Evolutionary conservation across 2,888 invertebrate genomes (phyloP).

Genomic region (Melipona beecheii): DNA sequence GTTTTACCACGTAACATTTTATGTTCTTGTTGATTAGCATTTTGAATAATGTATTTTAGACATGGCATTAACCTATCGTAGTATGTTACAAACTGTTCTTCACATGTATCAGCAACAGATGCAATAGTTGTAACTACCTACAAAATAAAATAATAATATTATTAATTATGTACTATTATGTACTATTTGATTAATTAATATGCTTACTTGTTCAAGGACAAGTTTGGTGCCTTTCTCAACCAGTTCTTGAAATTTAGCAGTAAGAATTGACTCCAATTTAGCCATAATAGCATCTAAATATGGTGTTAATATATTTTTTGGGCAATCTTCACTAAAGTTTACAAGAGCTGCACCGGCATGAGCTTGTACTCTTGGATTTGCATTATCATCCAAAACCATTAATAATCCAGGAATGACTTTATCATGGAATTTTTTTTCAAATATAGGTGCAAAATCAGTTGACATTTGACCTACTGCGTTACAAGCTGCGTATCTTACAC

Average conservation of each 20-base stretch:
- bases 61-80: slow-evolving; percentile 97
- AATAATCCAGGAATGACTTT: slow-evolving; percentile 97
- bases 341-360: slow-evolving; percentile 97
- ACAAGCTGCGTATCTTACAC: slow-evolving; percentile 98
- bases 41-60: slow-evolving; percentile 98
- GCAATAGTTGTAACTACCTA: slow-evolving; percentile 98
- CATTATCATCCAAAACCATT: slow-evolving; percentile 94
- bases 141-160: slow-evolving; percentile 6
- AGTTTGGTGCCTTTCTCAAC: slow-evolving; percentile 97
- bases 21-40: slow-evolving; percentile 94
- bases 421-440: slow-evolving; percentile 99
- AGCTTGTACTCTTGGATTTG: slow-evolving; percentile 95
- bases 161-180: background rate
- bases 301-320: slow-evolving; percentile 95
- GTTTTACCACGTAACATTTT: slow-evolving; percentile 98
- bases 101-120: slow-evolving; percentile 98
- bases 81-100: slow-evolving; percentile 97
- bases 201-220: slow-evolving; percentile 93
- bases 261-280: slow-evolving; percentile 95
- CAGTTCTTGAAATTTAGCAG: slow-evolving; percentile 96
- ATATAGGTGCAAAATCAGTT: slow-evolving; percentile 97
- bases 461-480: slow-evolving; percentile 99
- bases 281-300: slow-evolving; percentile 96
- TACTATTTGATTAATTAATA: slow-evolving; percentile 9
- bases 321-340: slow-evolving; percentile 99